These are phyloP conservation scores for Pogonognathellus flavescens DNA, from an alignment of 1,140 invertebrate genomes.

Conservation along the genomic window DNA sequence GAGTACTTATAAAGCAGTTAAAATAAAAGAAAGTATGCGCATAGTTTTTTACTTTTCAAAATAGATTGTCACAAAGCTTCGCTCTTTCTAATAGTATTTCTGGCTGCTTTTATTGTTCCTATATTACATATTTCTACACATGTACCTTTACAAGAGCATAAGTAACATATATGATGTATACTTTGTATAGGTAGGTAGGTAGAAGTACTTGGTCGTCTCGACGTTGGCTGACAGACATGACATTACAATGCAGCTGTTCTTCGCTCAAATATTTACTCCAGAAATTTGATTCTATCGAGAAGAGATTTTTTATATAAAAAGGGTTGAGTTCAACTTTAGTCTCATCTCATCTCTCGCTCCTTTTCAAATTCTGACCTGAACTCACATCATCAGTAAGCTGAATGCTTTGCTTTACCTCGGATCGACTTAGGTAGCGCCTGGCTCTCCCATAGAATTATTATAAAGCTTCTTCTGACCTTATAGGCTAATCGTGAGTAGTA, in stretches of 20 bases:
- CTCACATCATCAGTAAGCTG: too few species aligned
- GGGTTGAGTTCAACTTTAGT: constrained; percentile 51
- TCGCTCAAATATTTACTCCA: constrained; percentile 66
- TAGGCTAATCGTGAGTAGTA: too few species aligned
- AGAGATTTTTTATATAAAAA: constrained; percentile 61
- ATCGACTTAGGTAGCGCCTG: too few species aligned
- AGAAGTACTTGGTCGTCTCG: not conserved
- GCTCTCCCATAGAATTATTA: too few species aligned
- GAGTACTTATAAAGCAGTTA: constrained; percentile 29
- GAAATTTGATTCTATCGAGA: constrained; percentile 65
- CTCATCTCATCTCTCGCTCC: not conserved
- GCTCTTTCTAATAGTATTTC: not conserved
- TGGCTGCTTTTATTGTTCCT: not conserved
- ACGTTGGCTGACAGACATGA: constrained; percentile 26
- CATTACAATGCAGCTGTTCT: constrained; percentile 54
- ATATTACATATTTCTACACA: too few species aligned
- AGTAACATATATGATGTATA: too few species aligned
- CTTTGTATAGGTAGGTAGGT: too few species aligned
- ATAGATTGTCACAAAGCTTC: constrained; percentile 11
- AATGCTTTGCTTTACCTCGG: too few species aligned
- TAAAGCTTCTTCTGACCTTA: too few species aligned
- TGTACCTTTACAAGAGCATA: too few species aligned
- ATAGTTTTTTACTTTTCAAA: not conserved
- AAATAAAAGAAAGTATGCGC: constrained; percentile 27
- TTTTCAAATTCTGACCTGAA: too few species aligned